Evolutionary conservation across 1,140 invertebrate genomes (phyloP), one percentile per base, ranked within the genome.

Genomic region (Hycleus cichorii): DNA sequence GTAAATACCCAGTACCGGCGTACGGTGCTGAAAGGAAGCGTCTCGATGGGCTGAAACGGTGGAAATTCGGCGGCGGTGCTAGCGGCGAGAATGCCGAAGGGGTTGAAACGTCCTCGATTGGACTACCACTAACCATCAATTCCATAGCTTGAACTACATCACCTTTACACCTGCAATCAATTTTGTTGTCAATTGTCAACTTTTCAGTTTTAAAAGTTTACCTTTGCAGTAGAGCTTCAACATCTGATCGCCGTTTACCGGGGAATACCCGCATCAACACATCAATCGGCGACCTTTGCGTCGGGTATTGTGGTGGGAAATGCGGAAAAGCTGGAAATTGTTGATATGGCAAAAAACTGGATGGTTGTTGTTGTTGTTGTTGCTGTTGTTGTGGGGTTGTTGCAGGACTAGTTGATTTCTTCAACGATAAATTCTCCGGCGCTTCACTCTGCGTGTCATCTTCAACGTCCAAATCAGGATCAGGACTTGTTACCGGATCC

Each of bases 131-230:
- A 10, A 91, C 78, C 79, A 93, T 83, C 47, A 89, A 83, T 70
- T 96, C 92, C 81, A 96, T 95, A 1, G 92, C 90, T 64, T 91
- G 87, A 0, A 95, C 83, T 0, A 94, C 87, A 69, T 95, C 91
- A 0, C 92, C 91, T 74, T 85, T 83, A 68, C 71, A 74, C 57
- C 71, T 72, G 59, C 3, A 64, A 55, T 25, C 6, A 3, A 9
- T 7, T n/a, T n/a, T 11, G 25, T 12, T 24, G 26, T 47, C 1
- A 27, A 55, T 60, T 24, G 4, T 38, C 4, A 49, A 5, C 4
- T 5, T 32, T 32, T 32, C 32, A 7, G 7, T 32, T 32, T 7
- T 7, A 0, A 32, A 32, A 5, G 56, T 57, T 39, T 80, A 88
- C 71, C 86, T 78, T 75, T 84, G 76, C 76, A 95, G 77, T 46